These are phyloP conservation scores for Hecatera dysodea DNA, from an alignment of 2,888 invertebrate species.

Conservation along the genomic window DNA sequence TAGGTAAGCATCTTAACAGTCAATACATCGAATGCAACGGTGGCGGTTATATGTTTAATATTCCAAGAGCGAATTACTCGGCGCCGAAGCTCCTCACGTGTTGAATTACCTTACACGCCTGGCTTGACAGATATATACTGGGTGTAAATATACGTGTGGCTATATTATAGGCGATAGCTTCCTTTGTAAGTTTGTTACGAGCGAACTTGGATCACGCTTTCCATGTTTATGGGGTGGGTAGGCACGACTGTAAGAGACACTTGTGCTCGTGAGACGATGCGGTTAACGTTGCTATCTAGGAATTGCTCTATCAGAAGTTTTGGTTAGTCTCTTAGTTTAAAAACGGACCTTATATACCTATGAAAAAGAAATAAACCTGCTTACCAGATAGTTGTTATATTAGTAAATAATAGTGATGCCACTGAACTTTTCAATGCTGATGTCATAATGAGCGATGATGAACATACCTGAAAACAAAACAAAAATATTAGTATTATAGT, in stretches of 20 bases:
- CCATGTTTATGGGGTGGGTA: conserved; percentile 47
- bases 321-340: not conserved
- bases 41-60: conserved; percentile 65
- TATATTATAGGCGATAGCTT: conserved; percentile 60
- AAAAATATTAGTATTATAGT: conserved; percentile 27
- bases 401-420: too few species aligned
- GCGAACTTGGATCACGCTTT: conserved; percentile 51
- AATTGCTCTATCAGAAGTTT: not conserved
- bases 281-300: conserved; percentile 26
- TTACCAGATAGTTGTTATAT: conserved; percentile 24
- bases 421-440: not conserved
- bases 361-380: conserved; percentile 9
- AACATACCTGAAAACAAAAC: conserved; percentile 57
- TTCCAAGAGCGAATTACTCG: conserved; percentile 65
- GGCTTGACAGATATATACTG: conserved; percentile 65
- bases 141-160: conserved; percentile 50
- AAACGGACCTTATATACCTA: not conserved
- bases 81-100: conserved; percentile 67
- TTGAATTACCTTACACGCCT: conserved; percentile 68
- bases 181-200: conserved; percentile 59
- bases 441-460: not conserved
- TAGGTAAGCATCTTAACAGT: conserved; percentile 52
- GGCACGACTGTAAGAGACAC: conserved; percentile 37
- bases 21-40: conserved; percentile 59
- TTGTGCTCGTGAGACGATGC: conserved; percentile 29